These are phyloP conservation scores for Scyliorhinus canicula DNA, from an alignment of 2,797 vertebrate species.

Conservation along the genomic window DNA sequence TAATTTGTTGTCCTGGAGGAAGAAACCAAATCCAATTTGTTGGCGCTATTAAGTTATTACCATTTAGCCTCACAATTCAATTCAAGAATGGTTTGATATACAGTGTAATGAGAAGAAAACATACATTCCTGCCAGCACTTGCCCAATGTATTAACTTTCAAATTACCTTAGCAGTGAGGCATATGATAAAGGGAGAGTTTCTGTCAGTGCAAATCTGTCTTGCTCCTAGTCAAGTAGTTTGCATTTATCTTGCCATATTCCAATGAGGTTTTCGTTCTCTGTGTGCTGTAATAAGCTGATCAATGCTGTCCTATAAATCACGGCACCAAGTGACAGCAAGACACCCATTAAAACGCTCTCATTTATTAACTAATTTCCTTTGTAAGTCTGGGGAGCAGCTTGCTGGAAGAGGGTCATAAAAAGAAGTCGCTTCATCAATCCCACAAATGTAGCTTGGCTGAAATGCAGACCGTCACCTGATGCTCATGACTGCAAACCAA, in stretches of 20 bases:
- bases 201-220: background rate
- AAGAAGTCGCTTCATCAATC: background rate
- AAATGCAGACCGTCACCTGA: background rate
- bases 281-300: background rate
- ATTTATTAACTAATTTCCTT: constrained; percentile 9
- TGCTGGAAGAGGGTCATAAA: background rate
- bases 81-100: constrained; percentile 31
- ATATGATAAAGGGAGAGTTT: constrained; percentile 17
- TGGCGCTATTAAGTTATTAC: constrained; percentile 34
- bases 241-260: constrained; percentile 4
- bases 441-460: background rate
- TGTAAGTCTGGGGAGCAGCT: background rate
- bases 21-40: constrained; percentile 31
- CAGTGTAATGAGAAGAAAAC: constrained; percentile 32
- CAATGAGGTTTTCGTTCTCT: background rate
- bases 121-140: constrained; percentile 34
- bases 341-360: background rate
- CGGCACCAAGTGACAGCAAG: background rate
- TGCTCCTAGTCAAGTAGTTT: background rate
- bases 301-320: background rate
- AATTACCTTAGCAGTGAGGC: constrained; percentile 18
- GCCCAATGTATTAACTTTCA: constrained; percentile 13
- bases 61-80: constrained; percentile 27
- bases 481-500: background rate
- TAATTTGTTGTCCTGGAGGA: constrained; percentile 16